phyloP scores from a whole-genome alignment of 2,888 invertebrate genomes.

The Thelaira solivaga region DNA sequence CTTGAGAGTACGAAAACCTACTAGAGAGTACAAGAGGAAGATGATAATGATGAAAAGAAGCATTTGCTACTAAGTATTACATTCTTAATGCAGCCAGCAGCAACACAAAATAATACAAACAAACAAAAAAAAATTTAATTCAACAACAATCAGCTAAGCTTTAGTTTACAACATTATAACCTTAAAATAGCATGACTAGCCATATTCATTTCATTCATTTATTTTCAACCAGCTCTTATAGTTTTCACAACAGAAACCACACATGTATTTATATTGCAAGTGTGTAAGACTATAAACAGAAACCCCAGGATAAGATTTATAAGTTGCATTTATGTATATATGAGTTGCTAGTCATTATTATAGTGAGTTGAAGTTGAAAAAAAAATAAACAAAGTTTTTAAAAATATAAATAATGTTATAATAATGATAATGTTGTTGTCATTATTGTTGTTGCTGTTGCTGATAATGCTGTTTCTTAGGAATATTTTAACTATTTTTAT shows the following conservation, averaged over 20 bases:
- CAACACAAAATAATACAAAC: background rate
- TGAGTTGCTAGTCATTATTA: slow-evolving; percentile 7
- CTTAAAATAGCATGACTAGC: slow-evolving; percentile 57
- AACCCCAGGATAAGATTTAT: background rate
- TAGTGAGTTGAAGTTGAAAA: background rate
- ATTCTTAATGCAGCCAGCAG: background rate
- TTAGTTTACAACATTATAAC: slow-evolving; percentile 50
- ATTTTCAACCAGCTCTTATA: background rate
- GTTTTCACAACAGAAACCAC: background rate
- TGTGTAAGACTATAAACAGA: background rate
- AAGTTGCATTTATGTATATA: background rate
- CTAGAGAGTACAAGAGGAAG: slow-evolving; percentile 17
- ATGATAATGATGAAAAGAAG: slow-evolving; percentile 22
- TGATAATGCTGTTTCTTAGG: slow-evolving; percentile 33
- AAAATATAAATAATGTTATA: slow-evolving; percentile 23
- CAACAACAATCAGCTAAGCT: slow-evolving; percentile 52
- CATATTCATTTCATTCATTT: slow-evolving; percentile 39
- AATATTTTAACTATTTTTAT: slow-evolving; percentile 33
- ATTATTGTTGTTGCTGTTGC: slow-evolving; percentile 24
- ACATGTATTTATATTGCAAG: background rate
- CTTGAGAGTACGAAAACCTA: slow-evolving; percentile 33
- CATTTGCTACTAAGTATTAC: slow-evolving; percentile 31
- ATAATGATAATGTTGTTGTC: slow-evolving; percentile 19
- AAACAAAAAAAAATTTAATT: background rate
- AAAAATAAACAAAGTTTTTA: slow-evolving; percentile 13